Evolutionary conservation across 1,140 invertebrate species (phyloP).

Genomic region (Diprion similis): DNA sequence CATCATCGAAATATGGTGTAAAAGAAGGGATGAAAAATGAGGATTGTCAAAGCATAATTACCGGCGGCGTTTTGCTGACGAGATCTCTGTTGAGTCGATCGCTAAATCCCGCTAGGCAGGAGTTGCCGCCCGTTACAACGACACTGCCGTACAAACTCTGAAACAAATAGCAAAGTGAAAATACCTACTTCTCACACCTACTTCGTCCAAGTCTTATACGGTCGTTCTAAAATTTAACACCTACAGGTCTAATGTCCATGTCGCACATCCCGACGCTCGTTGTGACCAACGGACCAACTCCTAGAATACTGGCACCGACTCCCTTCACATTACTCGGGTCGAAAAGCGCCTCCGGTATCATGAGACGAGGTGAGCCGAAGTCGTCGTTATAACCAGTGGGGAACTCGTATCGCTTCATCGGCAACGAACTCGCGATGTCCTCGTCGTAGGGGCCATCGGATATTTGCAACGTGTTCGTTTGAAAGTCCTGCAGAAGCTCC

Average conservation of each 20-base stretch:
- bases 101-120: slow-evolving; percentile 77
- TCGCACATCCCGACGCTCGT: slow-evolving; percentile 94
- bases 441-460: slow-evolving; percentile 87
- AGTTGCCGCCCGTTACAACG: slow-evolving; percentile 90
- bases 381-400: slow-evolving; percentile 94
- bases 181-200: not conserved
- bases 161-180: slow-evolving; percentile 18
- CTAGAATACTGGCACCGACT: slow-evolving; percentile 70
- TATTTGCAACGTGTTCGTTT: slow-evolving; percentile 81
- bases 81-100: slow-evolving; percentile 88
- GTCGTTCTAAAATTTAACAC: slow-evolving; percentile 41
- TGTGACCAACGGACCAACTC: slow-evolving; percentile 76
- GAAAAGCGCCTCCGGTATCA: slow-evolving; percentile 90
- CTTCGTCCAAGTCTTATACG: not conserved
- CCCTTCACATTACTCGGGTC: slow-evolving; percentile 70
- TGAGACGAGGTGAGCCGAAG: slow-evolving; percentile 86
- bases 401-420: slow-evolving; percentile 90
- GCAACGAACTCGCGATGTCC: slow-evolving; percentile 80
- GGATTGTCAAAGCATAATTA: slow-evolving; percentile 43
- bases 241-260: slow-evolving; percentile 88
- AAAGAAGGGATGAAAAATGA: not conserved
- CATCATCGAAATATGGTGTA: not conserved
- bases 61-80: slow-evolving; percentile 82
- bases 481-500: slow-evolving; percentile 83
- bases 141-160: slow-evolving; percentile 83